phyloP scores from a whole-genome alignment of 2,113 vertebrate species.

The Chlamydotis undulata region DNA sequence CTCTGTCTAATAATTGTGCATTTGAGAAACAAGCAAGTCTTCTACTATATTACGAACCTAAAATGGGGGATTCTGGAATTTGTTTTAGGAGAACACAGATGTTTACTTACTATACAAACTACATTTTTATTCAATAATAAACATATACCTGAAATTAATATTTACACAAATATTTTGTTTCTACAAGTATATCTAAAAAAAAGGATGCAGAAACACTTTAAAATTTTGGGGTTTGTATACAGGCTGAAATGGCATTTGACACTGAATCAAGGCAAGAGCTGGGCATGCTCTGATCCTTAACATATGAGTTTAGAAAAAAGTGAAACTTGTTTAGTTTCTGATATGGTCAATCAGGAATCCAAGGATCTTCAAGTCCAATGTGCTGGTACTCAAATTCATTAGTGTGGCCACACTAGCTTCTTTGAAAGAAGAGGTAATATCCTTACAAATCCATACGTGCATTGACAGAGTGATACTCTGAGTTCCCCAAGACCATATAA shows the following conservation, averaged over 20 bases:
- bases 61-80: background rate
- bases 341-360: background rate
- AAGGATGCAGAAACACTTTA: background rate
- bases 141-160: background rate
- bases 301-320: background rate
- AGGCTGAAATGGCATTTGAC: background rate
- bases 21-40: background rate
- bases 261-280: background rate
- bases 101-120: background rate
- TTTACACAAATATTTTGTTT: background rate
- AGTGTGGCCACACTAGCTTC: background rate
- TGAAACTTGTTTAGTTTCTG: background rate
- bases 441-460: background rate
- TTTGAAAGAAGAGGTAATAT: background rate
- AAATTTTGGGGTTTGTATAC: background rate
- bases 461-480: background rate
- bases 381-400: background rate
- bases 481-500: background rate
- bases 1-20: background rate
- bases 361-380: fast-evolving
- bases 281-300: background rate
- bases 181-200: background rate
- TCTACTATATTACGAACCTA: background rate
- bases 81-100: background rate
- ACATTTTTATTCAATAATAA: background rate